Base-by-base conservation (phyloP, 2,888 invertebrate genomes). In the Tachina lurida region DNA sequence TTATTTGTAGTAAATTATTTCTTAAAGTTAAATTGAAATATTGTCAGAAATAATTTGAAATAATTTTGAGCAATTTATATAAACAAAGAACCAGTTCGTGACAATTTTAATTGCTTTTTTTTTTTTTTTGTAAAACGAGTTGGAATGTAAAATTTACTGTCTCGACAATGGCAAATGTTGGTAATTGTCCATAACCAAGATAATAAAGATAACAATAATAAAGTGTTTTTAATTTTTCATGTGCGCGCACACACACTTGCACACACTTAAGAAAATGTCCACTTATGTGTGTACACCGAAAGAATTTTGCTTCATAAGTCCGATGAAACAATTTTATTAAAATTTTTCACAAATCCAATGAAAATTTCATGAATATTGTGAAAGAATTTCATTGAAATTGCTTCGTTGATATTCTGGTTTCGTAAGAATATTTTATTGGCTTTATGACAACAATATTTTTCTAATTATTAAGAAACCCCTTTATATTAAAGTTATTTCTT, bases 51-150 rank as follows among this genome's bases (percentile, higher is more conserved):
- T 12, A 8, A 47, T 13, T 45, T 63, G 9, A 17, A 43, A 62
- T 17, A 43, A 43, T 13, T 41, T 49, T 49, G 15, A n/a, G 10
- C n/a, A 52, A 62, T 56, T 71, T 73, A 65, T 56, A 43, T 76
- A 76, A 80, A 76, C 43, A 58, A 76, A 76, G 56, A 45, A 73
- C 12, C 41, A 80, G 60, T 84, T 80, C 65, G 65, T 80, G 84
- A 80, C 84, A 84, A 76, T 80, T 80, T 71, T 84, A 84, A 84
- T 80, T 80, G 80, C 63, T 74, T 84, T 84, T 84, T 58, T 74
- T 84, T 81, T 80, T 68, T 58, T 74, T 84, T 81, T 80, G 62
- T 77, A 76, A 73, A 54, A 52, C 39, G 41, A 77, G 58, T 60
- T 60, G 71, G 62, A 62, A 73, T 62, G 58, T 49, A 63, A 77